Percentiles rank a stretch among this genome's conserved stretches.
phyloP scores from a whole-genome alignment of 2,888 invertebrate genomes.

The Eucera pruinosa region DNA sequence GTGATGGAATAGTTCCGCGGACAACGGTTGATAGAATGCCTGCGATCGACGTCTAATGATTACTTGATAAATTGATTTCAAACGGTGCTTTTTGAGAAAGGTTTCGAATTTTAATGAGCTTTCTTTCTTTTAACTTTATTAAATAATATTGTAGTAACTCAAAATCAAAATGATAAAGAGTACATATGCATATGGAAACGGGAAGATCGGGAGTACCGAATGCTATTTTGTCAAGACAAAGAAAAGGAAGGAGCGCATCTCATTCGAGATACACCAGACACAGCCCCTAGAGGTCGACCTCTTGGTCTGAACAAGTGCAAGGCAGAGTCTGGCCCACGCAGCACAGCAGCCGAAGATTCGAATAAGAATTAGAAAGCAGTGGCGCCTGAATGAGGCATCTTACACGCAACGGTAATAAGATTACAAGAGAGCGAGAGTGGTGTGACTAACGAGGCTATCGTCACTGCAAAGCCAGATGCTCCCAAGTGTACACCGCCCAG shows the following conservation, averaged over 20 bases:
- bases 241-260: not conserved
- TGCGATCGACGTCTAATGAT: slow-evolving; percentile 1
- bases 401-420: slow-evolving; percentile 62
- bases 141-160: no score
- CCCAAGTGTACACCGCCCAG: slow-evolving; percentile 65
- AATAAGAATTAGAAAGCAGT: slow-evolving; percentile 51
- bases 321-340: slow-evolving; percentile 4
- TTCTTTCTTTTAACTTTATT: not conserved
- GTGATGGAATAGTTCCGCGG: slow-evolving; percentile 52
- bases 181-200: no score
- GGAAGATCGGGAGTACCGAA: no score
- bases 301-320: not conserved
- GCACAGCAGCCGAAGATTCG: slow-evolving; percentile 11
- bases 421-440: slow-evolving; percentile 68
- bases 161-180: no score
- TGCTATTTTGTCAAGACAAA: not conserved
- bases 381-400: slow-evolving; percentile 37
- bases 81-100: not conserved
- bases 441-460: slow-evolving; percentile 80
- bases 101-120: not conserved
- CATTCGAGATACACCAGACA: slow-evolving; percentile 5
- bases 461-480: slow-evolving; percentile 75
- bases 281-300: not conserved
- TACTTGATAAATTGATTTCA: not conserved
- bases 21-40: not conserved